Conservation (phyloP, 2,113 vertebrate genomes). For the Tiliqua scincoides region DNA sequence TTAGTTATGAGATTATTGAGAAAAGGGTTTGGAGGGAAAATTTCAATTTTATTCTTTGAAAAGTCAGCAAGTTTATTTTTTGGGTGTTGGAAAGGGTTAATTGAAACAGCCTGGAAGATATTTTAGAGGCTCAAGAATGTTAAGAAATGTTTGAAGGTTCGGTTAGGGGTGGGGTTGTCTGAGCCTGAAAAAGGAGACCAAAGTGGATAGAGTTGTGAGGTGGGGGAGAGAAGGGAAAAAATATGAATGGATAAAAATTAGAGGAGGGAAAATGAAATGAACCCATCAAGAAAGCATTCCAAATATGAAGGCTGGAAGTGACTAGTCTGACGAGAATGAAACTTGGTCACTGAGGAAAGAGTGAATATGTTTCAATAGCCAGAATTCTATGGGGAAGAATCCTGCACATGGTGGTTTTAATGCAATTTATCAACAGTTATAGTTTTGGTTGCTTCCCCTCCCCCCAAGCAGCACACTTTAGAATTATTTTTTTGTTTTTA, state of each 20-base stretch:
- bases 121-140: not conserved
- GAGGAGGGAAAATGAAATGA: conserved; percentile 45
- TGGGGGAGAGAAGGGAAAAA: conserved; percentile 47
- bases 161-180: conserved; percentile 40
- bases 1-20: not conserved
- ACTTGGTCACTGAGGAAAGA: conserved; percentile 20
- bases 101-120: conserved; percentile 20
- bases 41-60: not conserved
- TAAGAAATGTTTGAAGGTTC: not conserved
- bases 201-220: conserved; percentile 39
- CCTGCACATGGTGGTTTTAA: not conserved
- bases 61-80: conserved; percentile 3
- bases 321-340: conserved; percentile 61
- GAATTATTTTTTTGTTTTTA: not conserved
- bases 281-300: conserved; percentile 67
- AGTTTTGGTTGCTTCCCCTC: not conserved
- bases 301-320: conserved; percentile 63
- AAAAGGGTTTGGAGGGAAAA: not conserved
- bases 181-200: conserved; percentile 49
- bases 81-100: conserved; percentile 31
- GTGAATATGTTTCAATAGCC: conserved; percentile 28
- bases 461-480: not conserved
- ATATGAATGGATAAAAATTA: conserved; percentile 42
- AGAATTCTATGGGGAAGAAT: not conserved
- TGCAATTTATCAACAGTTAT: not conserved